These are phyloP conservation scores for Macropis europaea DNA, from an alignment of 2,888 invertebrate genomes.

Conservation along the genomic window DNA sequence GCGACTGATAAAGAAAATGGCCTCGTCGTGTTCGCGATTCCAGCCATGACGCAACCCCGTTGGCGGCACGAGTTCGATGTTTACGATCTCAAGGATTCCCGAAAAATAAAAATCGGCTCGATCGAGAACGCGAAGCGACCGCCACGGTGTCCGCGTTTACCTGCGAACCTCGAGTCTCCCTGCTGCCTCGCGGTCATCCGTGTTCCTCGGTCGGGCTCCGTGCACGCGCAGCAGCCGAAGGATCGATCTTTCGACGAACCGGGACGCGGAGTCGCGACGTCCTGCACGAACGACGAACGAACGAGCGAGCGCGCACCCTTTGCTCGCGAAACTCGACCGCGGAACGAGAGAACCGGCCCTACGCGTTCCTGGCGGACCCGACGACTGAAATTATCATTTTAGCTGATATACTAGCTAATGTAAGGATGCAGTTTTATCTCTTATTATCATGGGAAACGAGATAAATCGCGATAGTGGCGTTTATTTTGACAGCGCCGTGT, in stretches of 20 bases:
- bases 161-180: too few relatives aligned
- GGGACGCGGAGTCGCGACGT: too few relatives aligned
- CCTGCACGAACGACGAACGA: neutral
- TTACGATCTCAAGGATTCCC: neutral
- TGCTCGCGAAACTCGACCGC: neutral
- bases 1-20: slow-evolving; percentile 66
- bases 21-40: slow-evolving; percentile 60
- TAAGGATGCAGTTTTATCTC: slow-evolving; percentile 80
- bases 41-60: slow-evolving; percentile 66
- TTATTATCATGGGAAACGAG: slow-evolving; percentile 80
- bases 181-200: too few relatives aligned
- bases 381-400: slow-evolving; percentile 80
- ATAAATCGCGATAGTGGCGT: slow-evolving; percentile 80
- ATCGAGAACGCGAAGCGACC: neutral
- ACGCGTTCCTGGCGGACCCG: slow-evolving; percentile 76
- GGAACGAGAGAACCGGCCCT: slow-evolving; percentile 65
- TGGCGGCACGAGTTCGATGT: neutral
- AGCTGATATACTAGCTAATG: slow-evolving; percentile 80
- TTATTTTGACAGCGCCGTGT: slow-evolving; percentile 78
- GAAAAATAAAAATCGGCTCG: neutral
- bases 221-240: too few relatives aligned
- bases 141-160: too few relatives aligned
- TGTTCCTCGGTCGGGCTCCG: too few relatives aligned
- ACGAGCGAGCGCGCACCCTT: neutral
- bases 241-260: too few relatives aligned